Conservation (phyloP, 2,113 vertebrate species). For the Burhinus oedicnemus region DNA sequence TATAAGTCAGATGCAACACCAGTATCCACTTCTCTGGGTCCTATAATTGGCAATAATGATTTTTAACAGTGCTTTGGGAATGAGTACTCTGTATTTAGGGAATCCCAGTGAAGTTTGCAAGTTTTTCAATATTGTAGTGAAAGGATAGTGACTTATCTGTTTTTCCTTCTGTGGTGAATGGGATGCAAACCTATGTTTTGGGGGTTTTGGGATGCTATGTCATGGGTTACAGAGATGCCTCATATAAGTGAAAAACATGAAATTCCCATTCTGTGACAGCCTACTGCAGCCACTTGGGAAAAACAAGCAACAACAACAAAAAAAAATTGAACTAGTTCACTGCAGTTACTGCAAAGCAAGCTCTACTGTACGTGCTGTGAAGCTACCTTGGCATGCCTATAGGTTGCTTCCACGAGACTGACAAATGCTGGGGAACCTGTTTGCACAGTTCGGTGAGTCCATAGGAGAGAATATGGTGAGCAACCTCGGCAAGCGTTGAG, state of each 20-base stretch:
- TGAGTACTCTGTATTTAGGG: neutral
- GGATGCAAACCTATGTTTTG: neutral
- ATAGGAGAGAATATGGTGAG: constrained; percentile 45
- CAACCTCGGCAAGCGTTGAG: constrained; percentile 41
- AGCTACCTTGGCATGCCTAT: neutral
- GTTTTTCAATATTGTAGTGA: neutral
- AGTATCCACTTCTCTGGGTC: neutral
- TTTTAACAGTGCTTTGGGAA: neutral
- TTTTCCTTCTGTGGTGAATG: neutral
- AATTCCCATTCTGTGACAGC: neutral
- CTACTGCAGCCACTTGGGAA: neutral
- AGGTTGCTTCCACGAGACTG: neutral
- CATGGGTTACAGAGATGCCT: neutral
- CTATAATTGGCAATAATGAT: neutral
- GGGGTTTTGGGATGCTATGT: neutral
- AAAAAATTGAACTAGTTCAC: neutral
- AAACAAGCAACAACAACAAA: neutral
- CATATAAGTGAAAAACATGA: neutral
- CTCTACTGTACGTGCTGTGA: neutral
- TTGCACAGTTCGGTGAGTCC: neutral
- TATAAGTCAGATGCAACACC: neutral
- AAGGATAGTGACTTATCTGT: neutral
- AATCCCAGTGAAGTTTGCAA: neutral
- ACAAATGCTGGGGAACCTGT: constrained; percentile 29
- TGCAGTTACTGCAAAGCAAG: neutral